Conservation (phyloP, 2,888 invertebrate genomes). For the Chrysopilus asiliformis region DNA sequence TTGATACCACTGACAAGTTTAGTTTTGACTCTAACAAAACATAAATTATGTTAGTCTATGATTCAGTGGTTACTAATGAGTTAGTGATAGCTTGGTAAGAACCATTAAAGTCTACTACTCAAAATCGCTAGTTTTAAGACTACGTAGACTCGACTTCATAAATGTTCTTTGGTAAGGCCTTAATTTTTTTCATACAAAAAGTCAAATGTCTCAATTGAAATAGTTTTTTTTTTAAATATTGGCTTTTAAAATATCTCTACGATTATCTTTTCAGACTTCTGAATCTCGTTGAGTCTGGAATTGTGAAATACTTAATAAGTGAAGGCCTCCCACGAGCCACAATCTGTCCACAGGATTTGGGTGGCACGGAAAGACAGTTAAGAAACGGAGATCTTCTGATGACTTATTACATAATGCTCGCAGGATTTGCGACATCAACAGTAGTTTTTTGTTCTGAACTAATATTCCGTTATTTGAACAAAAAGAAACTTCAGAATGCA, state of each 20-base stretch:
- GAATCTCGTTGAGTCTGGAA: slow-evolving; percentile 59
- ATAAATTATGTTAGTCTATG: too few species aligned
- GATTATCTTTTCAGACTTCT: slow-evolving; percentile 42
- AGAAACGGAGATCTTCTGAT: slow-evolving; percentile 62
- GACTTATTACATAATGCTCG: slow-evolving; percentile 63
- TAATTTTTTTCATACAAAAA: background rate
- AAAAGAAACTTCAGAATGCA: slow-evolving; percentile 10
- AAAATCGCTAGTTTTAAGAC: too few species aligned
- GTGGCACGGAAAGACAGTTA: slow-evolving; percentile 64
- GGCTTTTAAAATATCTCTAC: too few species aligned
- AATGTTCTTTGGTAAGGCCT: background rate
- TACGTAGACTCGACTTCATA: too few species aligned
- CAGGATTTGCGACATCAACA: slow-evolving; percentile 51
- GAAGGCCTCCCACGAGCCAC: slow-evolving; percentile 55
- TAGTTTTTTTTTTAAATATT: too few species aligned
- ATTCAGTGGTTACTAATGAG: too few species aligned
- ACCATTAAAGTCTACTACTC: too few species aligned
- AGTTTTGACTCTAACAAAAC: too few species aligned
- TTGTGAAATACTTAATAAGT: slow-evolving; percentile 51
- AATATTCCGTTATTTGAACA: slow-evolving; percentile 27
- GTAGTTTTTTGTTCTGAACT: slow-evolving; percentile 55
- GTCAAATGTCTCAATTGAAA: too few species aligned
- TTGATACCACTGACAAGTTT: too few species aligned
- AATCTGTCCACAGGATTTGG: slow-evolving; percentile 69
- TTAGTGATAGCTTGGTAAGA: too few species aligned